These are phyloP conservation scores for Bos javanicus DNA, from an alignment of 2,113 vertebrate genomes.

Conservation along the genomic window DNA sequence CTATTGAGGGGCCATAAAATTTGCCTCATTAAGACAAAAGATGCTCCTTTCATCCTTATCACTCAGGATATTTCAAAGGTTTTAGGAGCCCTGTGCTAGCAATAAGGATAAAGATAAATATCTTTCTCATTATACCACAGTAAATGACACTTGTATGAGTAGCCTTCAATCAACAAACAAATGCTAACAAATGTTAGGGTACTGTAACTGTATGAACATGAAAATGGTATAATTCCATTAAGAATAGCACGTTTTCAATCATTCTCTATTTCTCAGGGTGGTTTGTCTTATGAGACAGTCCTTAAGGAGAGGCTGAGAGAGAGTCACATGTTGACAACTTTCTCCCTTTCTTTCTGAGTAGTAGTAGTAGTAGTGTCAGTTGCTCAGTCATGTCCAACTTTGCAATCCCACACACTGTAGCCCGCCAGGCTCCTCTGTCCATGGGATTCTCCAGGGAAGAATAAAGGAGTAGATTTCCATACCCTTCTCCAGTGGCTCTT, in stretches of 20 bases:
- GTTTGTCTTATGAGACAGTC: background rate
- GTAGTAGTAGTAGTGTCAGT: background rate
- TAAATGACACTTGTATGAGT: background rate
- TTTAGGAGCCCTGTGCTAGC: background rate
- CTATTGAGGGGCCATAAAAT: background rate
- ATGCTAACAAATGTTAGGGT: background rate
- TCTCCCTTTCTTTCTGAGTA: background rate
- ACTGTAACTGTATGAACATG: background rate
- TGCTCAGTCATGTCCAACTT: rapidly evolving
- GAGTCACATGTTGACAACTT: background rate
- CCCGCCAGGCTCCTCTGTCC: background rate
- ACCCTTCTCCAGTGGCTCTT: background rate
- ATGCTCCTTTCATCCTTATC: too few species aligned
- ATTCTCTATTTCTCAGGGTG: background rate
- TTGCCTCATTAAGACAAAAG: background rate
- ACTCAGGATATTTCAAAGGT: background rate
- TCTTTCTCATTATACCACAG: background rate
- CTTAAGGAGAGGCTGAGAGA: background rate
- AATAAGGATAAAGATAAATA: background rate
- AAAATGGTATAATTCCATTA: background rate
- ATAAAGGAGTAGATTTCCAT: background rate
- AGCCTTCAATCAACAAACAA: background rate
- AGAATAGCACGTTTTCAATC: background rate
- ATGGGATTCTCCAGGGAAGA: background rate
- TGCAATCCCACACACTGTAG: background rate